Evolutionary conservation across 2,888 invertebrate genomes (phyloP), one percentile per base, ranked within the genome.

Genomic region (Acleris laterana): DNA sequence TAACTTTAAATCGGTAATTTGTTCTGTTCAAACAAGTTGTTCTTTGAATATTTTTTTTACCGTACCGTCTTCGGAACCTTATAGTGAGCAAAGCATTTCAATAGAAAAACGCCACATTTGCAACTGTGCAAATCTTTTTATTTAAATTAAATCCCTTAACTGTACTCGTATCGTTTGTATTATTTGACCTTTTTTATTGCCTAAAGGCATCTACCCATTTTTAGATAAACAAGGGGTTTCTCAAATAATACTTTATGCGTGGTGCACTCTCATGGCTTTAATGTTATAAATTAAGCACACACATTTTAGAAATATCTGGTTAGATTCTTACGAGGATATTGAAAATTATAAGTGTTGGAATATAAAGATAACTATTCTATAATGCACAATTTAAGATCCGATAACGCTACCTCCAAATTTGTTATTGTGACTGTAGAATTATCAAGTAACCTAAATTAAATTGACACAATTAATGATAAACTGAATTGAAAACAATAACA

Each of bases 401-500:
- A 20, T 16, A 49, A 52, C 57, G 59, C 68, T 69, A 74, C 71
- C 63, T 69, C 70, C 70, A 71, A 71, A 77, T 75, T 76, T 74
- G 75, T 73, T 73, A 70, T 75, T 72, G 57, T 63, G 69, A 75
- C 72, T 75, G 75, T 78, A 79, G 70, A 76, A 72, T 82, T 87
- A 85, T 84, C 82, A 71, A 66, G 48, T 85, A 87, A 89, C 88
- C 90, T 80, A 87, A 83, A 85, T 89, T 80, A 71, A 58, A 73
- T 74, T 73, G 75, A 76, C 77, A 74, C 74, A 82, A 79, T 85
- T 77, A 78, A 78, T 79, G 89, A 88, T 89, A 89, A 83, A 75
- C 78, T 64, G 79, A 82, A 81, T 77, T 82, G 78, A 79, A 86
- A 85, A 90, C 89, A 91, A 90, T 90, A 84, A 85, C 81, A 79